These are phyloP conservation scores for Enteromius paludinosus DNA, from an alignment of 2,797 vertebrate genomes.

Conservation along the genomic window DNA sequence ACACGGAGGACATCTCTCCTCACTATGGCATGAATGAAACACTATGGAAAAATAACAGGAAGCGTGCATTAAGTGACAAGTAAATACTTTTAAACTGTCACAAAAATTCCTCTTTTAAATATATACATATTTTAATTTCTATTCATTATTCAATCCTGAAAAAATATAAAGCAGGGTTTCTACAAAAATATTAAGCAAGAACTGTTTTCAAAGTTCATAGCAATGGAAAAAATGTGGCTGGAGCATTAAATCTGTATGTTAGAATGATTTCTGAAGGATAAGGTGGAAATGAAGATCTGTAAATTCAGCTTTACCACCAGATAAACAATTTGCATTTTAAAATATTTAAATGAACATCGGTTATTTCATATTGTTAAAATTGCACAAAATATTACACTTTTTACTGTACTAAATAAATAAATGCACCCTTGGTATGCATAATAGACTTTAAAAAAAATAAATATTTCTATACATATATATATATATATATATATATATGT, in stretches of 20 bases:
- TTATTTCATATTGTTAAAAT: background rate
- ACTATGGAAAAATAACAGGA: constrained; percentile 75
- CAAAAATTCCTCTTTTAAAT: background rate
- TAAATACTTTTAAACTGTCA: background rate
- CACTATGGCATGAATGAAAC: constrained; percentile 96
- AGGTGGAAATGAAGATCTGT: background rate
- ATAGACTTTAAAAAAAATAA: background rate
- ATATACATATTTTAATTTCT: background rate
- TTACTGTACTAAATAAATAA: background rate
- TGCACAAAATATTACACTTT: background rate
- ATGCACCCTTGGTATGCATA: background rate
- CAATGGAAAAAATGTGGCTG: background rate
- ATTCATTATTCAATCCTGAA: background rate
- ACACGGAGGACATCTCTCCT: constrained; percentile 96
- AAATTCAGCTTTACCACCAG: background rate
- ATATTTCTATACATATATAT: no score
- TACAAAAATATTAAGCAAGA: background rate
- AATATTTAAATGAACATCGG: background rate
- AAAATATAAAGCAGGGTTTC: background rate
- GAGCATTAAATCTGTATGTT: background rate
- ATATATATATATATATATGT: no score
- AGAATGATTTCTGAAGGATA: background rate
- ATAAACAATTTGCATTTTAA: background rate
- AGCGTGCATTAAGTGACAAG: background rate
- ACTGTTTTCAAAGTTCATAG: background rate